These are phyloP conservation scores for Uropsilus gracilis DNA, from an alignment of 2,113 vertebrate genomes.

Conservation along the genomic window DNA sequence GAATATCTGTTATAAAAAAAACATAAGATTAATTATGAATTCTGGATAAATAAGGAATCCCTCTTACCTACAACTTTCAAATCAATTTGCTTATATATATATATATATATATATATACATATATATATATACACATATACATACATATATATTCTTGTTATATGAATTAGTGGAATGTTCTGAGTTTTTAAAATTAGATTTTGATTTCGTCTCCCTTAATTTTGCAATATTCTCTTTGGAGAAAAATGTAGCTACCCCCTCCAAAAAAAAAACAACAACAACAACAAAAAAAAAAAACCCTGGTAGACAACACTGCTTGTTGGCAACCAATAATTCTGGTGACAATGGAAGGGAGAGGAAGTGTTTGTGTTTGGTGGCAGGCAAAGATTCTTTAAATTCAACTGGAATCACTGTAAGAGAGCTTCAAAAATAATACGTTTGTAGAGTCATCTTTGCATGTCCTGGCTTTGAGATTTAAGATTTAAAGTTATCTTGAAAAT, in stretches of 20 bases:
- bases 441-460: background rate
- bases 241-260: background rate
- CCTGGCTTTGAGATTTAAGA: background rate
- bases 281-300: too few relatives aligned
- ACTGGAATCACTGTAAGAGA: background rate
- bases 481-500: background rate
- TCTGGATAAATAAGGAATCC: background rate
- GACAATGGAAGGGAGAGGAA: background rate
- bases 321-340: too few relatives aligned
- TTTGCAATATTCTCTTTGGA: background rate
- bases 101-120: too few relatives aligned
- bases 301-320: too few relatives aligned
- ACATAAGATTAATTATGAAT: background rate
- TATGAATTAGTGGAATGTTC: background rate
- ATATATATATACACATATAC: too few relatives aligned
- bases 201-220: background rate
- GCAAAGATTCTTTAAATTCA: background rate
- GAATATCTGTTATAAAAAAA: constrained; percentile 81
- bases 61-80: background rate
- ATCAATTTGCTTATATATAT: background rate
- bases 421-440: background rate
- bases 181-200: constrained; percentile 1
- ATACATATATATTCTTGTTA: background rate
- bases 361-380: background rate
- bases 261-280: too few relatives aligned